Base-by-base conservation (phyloP, 2,797 vertebrate genomes). In the Luscinia luscinia region DNA sequence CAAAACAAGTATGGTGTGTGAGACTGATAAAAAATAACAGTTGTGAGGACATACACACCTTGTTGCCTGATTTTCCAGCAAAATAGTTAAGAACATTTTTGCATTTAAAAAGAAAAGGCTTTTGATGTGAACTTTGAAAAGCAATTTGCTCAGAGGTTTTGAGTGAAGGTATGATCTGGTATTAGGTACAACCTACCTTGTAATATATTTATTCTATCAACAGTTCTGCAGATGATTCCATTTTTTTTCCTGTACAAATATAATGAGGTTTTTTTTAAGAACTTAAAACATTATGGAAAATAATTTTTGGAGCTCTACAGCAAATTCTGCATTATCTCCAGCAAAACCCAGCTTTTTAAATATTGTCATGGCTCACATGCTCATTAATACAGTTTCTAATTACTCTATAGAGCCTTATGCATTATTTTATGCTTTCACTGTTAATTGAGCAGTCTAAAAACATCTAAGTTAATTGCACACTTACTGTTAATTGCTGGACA, bases 301-400 rank as follows among this genome's bases (percentile, higher is more conserved):
- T 43, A 38, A 9, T 64, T 78, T 81, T 64, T 87, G 20, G 38
- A 63, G 15, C 17, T n/a, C 32, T 84, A 27, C 64, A 77, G 49
- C 6, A 58, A 94, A 61, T 64, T 77, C 34, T 87, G 4, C 21
- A 22, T 51, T 84, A 57, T 79, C n/a, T 69, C 36, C 14, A 63
- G 49, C 10, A 84, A 84, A 91, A 82, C 28, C 41, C 27, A 86
- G 19, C 28, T 84, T 96, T 95, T 88, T 1, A 55, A 89, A 67
- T 91, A 69, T 46, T 63, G 12, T 81, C n/a, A 21, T 72, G 43
- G 40, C 57, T 92, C 86, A 22, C 10, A 51, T 12, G 12, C n/a
- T 90, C 95, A 68, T 79, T 93, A 84, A 73, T 84, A 18, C 38
- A 46, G 9, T 73, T 90, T 91, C 61, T 90, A 74, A 88, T 94